These are phyloP conservation scores for Tanytarsus gracilentus DNA, from an alignment of 2,888 invertebrate genomes.

Conservation along the genomic window DNA sequence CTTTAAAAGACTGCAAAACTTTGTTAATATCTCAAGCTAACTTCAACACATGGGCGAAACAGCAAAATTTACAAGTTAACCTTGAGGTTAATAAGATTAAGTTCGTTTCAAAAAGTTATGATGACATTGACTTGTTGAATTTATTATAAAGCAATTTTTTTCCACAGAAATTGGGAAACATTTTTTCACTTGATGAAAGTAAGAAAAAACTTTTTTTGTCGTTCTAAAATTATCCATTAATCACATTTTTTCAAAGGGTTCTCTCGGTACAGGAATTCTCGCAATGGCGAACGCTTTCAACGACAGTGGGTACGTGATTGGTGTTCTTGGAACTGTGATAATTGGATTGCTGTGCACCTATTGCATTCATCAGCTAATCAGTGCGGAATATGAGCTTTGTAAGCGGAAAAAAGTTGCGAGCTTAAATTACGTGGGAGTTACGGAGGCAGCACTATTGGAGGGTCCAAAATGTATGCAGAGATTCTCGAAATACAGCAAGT, in stretches of 20 bases:
- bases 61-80: no score
- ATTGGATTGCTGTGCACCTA: slow-evolving; percentile 88
- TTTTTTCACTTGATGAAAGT: slow-evolving; percentile 86
- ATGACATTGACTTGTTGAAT: no score
- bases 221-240: background rate
- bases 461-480: slow-evolving; percentile 60
- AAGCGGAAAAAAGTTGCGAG: slow-evolving; percentile 51
- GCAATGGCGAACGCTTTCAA: slow-evolving; percentile 52
- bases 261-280: background rate
- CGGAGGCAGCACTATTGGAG: slow-evolving; percentile 65
- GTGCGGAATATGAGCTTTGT: slow-evolving; percentile 52
- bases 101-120: no score
- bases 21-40: no score
- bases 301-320: slow-evolving; percentile 54
- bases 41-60: no score
- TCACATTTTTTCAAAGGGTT: background rate
- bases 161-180: slow-evolving; percentile 69
- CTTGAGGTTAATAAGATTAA: no score
- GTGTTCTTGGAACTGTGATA: slow-evolving; percentile 66
- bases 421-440: slow-evolving; percentile 71
- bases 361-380: slow-evolving; percentile 79
- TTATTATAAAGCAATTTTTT: no score
- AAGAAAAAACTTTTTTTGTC: slow-evolving; percentile 43
- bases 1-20: no score
- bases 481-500: slow-evolving; percentile 45